phyloP scores from a whole-genome alignment of 2,797 vertebrate genomes.

The Clarias pachynema region DNA sequence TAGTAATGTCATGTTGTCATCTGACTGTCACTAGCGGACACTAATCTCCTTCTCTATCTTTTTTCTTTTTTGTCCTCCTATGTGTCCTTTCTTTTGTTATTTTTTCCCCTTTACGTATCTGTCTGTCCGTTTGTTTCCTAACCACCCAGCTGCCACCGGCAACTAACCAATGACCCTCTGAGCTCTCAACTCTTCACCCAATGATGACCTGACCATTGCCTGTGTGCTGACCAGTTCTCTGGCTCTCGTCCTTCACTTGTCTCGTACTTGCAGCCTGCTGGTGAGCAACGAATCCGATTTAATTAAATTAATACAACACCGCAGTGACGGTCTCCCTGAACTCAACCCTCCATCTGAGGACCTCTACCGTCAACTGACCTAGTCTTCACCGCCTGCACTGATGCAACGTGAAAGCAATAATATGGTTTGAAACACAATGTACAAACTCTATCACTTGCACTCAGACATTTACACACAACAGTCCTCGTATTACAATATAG shows the following conservation, averaged over 20 bases:
- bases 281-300: slow-evolving; percentile 84
- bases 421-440: slow-evolving; percentile 72
- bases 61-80: slow-evolving; percentile 88
- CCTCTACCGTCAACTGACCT: slow-evolving; percentile 84
- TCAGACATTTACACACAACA: slow-evolving; percentile 31
- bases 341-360: slow-evolving; percentile 55
- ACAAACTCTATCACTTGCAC: slow-evolving; percentile 26
- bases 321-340: slow-evolving; percentile 57
- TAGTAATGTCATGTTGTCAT: slow-evolving; percentile 99
- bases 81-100: slow-evolving; percentile 75
- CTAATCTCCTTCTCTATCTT: slow-evolving; percentile 99
- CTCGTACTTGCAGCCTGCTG: slow-evolving; percentile 81
- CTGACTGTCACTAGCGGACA: slow-evolving; percentile 99
- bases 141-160: slow-evolving; percentile 99
- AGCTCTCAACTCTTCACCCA: slow-evolving; percentile 99
- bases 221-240: slow-evolving; percentile 98
- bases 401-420: slow-evolving; percentile 88
- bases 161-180: slow-evolving; percentile 99
- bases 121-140: slow-evolving; percentile 83
- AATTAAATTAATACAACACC: slow-evolving; percentile 83
- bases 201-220: slow-evolving; percentile 99
- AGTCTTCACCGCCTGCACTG: slow-evolving; percentile 81
- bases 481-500: slow-evolving; percentile 18
- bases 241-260: slow-evolving; percentile 95
- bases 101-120: slow-evolving; percentile 80